These are phyloP conservation scores for Danionella dracula DNA, from an alignment of 2,797 vertebrate species.

Conservation along the genomic window DNA sequence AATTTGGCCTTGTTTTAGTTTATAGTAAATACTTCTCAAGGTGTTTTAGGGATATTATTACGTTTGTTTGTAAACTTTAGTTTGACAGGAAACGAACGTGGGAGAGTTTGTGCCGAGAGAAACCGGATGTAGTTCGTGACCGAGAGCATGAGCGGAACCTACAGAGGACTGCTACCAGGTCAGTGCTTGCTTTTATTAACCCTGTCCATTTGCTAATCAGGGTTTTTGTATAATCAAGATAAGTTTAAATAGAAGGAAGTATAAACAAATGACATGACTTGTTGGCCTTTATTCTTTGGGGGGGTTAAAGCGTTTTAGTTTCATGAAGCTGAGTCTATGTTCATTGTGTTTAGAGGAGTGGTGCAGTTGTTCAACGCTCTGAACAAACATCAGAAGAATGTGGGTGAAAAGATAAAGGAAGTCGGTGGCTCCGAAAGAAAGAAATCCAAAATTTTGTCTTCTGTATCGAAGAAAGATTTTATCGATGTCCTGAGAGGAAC, in stretches of 20 bases:
- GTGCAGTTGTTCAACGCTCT: conserved; percentile 94
- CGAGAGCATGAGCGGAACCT: conserved; percentile 79
- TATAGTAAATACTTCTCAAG: too few relatives aligned
- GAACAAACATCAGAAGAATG: conserved; percentile 79
- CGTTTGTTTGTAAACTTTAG: conserved; percentile 40
- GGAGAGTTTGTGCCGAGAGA: conserved; percentile 91
- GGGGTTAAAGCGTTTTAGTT: too few relatives aligned
- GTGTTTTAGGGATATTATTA: too few relatives aligned
- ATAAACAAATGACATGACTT: too few relatives aligned
- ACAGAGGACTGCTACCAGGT: conserved; percentile 93
- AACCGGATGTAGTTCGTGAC: conserved; percentile 84
- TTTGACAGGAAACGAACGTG: conserved; percentile 78
- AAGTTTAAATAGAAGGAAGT: too few relatives aligned
- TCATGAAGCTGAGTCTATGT: neutral
- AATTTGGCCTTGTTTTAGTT: too few relatives aligned
- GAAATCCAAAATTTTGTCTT: conserved; percentile 80
- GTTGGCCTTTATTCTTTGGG: too few relatives aligned
- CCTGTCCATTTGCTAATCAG: neutral
- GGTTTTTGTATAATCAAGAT: too few relatives aligned
- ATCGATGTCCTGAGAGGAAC: conserved; percentile 81
- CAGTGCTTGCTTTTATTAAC: conserved; percentile 7
- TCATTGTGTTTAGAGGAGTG: conserved; percentile 72
- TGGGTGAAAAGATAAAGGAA: conserved; percentile 80
- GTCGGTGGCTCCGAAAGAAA: conserved; percentile 80
- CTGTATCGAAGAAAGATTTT: conserved; percentile 90